Base-by-base conservation (phyloP, 2,888 invertebrate species). In the Sceliomorpha sp. region DNA sequence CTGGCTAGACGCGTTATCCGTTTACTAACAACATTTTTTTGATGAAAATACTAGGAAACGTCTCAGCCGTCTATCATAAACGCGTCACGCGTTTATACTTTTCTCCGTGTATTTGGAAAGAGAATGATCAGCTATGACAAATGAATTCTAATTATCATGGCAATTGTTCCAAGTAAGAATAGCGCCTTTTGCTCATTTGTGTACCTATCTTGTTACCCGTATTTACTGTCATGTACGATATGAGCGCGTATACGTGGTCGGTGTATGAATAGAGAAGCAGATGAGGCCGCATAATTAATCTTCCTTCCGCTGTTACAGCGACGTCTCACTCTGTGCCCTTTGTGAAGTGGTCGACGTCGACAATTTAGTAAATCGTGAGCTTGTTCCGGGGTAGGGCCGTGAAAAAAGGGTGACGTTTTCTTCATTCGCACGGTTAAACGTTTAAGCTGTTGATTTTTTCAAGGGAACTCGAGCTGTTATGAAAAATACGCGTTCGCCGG, bases 201-300 rank as follows among this genome's bases (percentile, higher is more conserved):
- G 62, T 66, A 70, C 60, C 70, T 70, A 70, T 66, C 70, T 70
- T 58, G 63, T 67, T 71, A 67, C 63, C 50, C 55, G 24, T 63
- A 71, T 71, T 71, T 67, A 67, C 67, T 59, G 67, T 63, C 67
- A 67, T 50, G 40, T 45, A 63, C 55, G 71, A 67, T 63, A 67
- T 71, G 55, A 63, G 50, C 55, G 45, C 40, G 55, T 63, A 53
- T 62, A 67, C 63, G 58, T 60, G 39, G 58, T 37, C 40, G 37
- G 34, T 42, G 71, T 55, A 47, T 70, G 70, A 70, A 70, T 70
- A 67, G 70, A 60, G 66, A 62, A 70, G 70, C 70, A 70, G 70
- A 66, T 70, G 70, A 70, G 66, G 58, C 53, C 53, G 62, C 62
- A 66, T 70, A 66, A 70, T 70, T 70, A 70, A 70, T 70, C 62